Conservation (phyloP, 2,888 invertebrate genomes). For the Orchestes rusci region DNA sequence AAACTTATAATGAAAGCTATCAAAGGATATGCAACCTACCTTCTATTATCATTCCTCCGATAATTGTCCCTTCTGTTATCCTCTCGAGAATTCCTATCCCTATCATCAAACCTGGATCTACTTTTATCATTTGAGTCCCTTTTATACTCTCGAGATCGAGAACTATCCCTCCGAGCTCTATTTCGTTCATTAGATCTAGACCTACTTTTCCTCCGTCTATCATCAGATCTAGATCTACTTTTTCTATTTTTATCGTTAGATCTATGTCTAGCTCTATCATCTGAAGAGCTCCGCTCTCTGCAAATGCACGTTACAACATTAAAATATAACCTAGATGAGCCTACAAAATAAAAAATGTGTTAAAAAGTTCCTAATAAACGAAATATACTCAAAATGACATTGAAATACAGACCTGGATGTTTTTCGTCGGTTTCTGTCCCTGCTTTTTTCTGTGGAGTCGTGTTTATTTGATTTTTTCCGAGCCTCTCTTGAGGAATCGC, state of each 20-base stretch:
- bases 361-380: too few species aligned
- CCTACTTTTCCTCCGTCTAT: slow-evolving; percentile 2
- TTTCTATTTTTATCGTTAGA: slow-evolving; percentile 1
- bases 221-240: slow-evolving; percentile 8
- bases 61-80: slow-evolving; percentile 8
- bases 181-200: slow-evolving; percentile 7
- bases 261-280: slow-evolving; percentile 1
- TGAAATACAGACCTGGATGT: slow-evolving; percentile 12
- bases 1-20: too few species aligned
- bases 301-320: slow-evolving; percentile 13
- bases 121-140: slow-evolving; percentile 4
- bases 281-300: slow-evolving; percentile 5
- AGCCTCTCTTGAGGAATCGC: not conserved
- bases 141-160: not conserved
- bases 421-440: not conserved
- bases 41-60: slow-evolving; percentile 21
- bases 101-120: slow-evolving; percentile 9
- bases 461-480: slow-evolving; percentile 10
- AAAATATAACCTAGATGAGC: slow-evolving; percentile 10
- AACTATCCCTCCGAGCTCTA: not conserved
- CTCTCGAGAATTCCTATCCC: slow-evolving; percentile 3
- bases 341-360: slow-evolving; percentile 16
- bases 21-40: too few species aligned
- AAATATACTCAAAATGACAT: not conserved
- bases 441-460: slow-evolving; percentile 12